These are phyloP conservation scores for Ceratina japonica DNA, from an alignment of 1,140 invertebrate genomes.

Conservation along the genomic window DNA sequence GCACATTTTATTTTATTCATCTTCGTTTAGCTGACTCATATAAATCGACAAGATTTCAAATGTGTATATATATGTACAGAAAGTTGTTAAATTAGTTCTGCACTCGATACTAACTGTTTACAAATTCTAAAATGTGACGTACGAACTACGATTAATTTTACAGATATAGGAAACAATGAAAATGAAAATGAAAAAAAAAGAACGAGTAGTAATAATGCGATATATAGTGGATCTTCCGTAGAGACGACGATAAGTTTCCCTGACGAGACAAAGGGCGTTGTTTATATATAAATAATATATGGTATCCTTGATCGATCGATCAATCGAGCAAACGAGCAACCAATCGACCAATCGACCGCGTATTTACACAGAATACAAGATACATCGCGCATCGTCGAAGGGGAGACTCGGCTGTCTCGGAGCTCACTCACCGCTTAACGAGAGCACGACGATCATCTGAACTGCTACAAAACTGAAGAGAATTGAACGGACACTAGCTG, in stretches of 20 bases:
- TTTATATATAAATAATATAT: slow-evolving; percentile 50
- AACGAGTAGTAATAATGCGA: slow-evolving; percentile 13
- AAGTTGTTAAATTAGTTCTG: neutral
- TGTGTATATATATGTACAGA: slow-evolving; percentile 1
- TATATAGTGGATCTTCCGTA: slow-evolving; percentile 38
- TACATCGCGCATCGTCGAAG: slow-evolving; percentile 73
- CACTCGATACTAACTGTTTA: neutral
- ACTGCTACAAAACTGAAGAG: slow-evolving; percentile 64
- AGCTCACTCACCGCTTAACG: slow-evolving; percentile 69
- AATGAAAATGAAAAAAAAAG: too few species aligned
- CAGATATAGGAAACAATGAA: neutral
- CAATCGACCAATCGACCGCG: slow-evolving; percentile 72
- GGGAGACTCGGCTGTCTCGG: slow-evolving; percentile 48
- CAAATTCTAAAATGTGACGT: neutral
- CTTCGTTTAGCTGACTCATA: neutral
- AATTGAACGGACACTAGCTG: slow-evolving; percentile 69
- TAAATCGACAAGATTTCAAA: neutral
- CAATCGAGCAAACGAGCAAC: slow-evolving; percentile 43
- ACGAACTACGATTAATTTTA: neutral
- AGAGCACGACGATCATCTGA: slow-evolving; percentile 51
- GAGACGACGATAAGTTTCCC: slow-evolving; percentile 32
- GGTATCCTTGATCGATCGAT: slow-evolving; percentile 36
- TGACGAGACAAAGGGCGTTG: slow-evolving; percentile 22
- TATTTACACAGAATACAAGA: slow-evolving; percentile 78
- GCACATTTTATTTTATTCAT: neutral